Conservation (phyloP, 2,113 vertebrate species). For the Antidorcas marsupialis region DNA sequence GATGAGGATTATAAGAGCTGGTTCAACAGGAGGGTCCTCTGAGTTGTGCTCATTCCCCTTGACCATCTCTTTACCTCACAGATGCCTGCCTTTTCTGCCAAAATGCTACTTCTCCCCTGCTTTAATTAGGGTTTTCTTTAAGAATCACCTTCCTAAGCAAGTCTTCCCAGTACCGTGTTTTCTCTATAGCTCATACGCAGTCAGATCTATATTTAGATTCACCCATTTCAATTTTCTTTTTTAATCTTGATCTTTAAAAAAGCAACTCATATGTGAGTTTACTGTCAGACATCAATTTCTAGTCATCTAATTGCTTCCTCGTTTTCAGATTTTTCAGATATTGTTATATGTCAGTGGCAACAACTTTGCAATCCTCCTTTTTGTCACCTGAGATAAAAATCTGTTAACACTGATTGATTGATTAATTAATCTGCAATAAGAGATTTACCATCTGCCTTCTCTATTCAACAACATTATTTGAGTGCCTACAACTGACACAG, state of each 20-base stretch:
- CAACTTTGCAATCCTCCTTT: background rate
- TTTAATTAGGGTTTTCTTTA: background rate
- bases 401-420: background rate
- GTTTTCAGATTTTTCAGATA: background rate
- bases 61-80: background rate
- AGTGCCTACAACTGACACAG: background rate
- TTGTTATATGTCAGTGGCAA: background rate
- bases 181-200: background rate
- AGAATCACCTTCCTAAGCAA: background rate
- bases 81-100: background rate
- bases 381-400: background rate
- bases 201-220: background rate
- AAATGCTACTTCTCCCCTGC: background rate
- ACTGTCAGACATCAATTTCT: background rate
- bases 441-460: background rate
- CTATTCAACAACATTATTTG: background rate
- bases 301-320: background rate
- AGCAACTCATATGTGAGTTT: background rate
- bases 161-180: background rate
- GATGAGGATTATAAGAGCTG: background rate
- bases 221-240: background rate
- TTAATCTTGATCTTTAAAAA: background rate
- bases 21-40: background rate
- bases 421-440: background rate
- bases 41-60: background rate